These are phyloP conservation scores for Amphilophus citrinellus DNA, from an alignment of 2,113 vertebrate genomes.

Conservation along the genomic window DNA sequence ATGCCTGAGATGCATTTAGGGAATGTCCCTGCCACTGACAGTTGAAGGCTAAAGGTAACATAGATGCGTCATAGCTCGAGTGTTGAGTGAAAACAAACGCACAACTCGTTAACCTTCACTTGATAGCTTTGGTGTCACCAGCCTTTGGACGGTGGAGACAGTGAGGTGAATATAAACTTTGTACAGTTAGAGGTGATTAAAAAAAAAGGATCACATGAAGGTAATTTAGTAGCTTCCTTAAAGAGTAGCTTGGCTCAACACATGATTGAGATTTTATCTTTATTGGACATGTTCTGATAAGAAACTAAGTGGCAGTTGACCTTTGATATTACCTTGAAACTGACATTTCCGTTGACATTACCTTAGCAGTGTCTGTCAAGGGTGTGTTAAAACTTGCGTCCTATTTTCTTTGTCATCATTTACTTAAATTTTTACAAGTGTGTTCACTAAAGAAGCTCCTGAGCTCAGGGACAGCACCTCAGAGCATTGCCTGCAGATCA, in stretches of 20 bases:
- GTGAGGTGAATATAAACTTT: conserved; percentile 7
- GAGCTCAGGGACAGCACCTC: not conserved
- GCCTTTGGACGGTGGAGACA: not conserved
- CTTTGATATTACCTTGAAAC: conserved; percentile 33
- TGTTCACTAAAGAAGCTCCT: not conserved
- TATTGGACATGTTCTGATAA: conserved; percentile 34
- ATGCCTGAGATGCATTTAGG: conserved; percentile 19
- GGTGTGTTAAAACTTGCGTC: not conserved
- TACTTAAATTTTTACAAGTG: not conserved
- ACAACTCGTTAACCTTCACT: conserved; percentile 31
- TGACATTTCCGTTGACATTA: not conserved
- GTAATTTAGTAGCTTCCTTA: not conserved
- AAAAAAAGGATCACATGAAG: conserved; percentile 13
- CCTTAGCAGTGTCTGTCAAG: not conserved
- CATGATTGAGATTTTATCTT: conserved; percentile 50
- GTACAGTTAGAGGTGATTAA: not conserved
- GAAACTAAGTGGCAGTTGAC: conserved; percentile 26
- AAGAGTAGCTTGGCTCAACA: not conserved
- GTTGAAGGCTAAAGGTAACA: conserved; percentile 47
- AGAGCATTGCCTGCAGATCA: not conserved
- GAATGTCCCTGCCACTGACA: not conserved
- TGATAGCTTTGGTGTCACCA: not conserved
- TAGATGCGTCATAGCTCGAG: conserved; percentile 37
- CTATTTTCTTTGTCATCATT: not conserved
- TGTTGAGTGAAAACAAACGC: conserved; percentile 47